A percentile compares a stretch with the other conserved stretches of the same genome.
Evolutionary conservation across 2,113 vertebrate species (phyloP).

Genomic region (Electrona antarctica): DNA sequence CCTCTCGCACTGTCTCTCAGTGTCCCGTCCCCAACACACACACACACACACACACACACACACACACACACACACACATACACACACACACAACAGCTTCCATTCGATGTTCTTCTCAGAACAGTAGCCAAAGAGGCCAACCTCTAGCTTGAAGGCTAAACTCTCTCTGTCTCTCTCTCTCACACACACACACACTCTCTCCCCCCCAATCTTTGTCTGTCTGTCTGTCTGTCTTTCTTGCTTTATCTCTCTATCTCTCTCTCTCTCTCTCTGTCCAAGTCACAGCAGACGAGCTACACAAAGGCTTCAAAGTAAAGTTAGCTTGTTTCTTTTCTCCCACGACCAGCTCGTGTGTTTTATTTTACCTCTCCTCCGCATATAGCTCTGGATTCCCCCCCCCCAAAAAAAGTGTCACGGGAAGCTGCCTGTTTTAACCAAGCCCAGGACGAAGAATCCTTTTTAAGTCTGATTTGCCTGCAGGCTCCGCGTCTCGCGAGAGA

Average conservation of each 20-base stretch:
- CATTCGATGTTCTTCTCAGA: conserved; percentile 41
- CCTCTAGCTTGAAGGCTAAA: conserved; percentile 34
- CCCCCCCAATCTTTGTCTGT: too few relatives aligned
- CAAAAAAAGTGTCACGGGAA: conserved; percentile 38
- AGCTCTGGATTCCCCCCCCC: too few relatives aligned
- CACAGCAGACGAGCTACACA: conserved; percentile 8
- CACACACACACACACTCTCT: too few relatives aligned
- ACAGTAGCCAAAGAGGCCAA: conserved; percentile 22
- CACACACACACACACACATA: too few relatives aligned
- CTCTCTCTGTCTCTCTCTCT: neutral
- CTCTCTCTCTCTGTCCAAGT: conserved; percentile 36
- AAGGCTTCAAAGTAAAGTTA: conserved; percentile 53
- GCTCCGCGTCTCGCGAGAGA: conserved; percentile 62
- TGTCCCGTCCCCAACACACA: neutral
- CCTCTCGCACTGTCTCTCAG: conserved; percentile 26
- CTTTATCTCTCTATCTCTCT: too few relatives aligned
- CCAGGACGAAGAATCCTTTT: conserved; percentile 58
- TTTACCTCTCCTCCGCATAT: conserved; percentile 37
- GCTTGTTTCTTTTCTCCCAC: conserved; percentile 5
- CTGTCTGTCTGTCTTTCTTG: too few relatives aligned
- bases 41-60: too few relatives aligned
- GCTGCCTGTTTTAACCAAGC: conserved; percentile 56
- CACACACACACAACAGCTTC: conserved; percentile 27
- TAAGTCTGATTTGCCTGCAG: conserved; percentile 60
- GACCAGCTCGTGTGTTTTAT: conserved; percentile 19